phyloP scores from a whole-genome alignment of 1,140 invertebrate genomes.

The Oreohelix idahoensis region DNA sequence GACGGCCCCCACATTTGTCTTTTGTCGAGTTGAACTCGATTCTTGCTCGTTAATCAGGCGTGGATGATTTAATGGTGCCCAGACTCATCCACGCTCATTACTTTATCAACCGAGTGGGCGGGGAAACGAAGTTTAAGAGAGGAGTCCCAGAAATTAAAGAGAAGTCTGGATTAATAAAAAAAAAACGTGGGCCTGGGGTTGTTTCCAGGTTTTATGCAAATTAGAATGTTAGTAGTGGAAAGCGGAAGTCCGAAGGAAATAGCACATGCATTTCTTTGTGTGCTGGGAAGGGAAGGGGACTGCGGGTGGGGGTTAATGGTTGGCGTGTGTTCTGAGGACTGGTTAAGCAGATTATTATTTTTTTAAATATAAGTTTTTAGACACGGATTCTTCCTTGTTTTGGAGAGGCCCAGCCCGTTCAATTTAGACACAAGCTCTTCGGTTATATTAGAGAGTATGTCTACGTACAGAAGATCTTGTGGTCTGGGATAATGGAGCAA shows the following conservation, averaged over 20 bases:
- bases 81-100: not conserved
- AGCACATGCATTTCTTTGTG: not conserved
- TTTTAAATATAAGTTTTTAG: no score
- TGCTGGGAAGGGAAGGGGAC: not conserved
- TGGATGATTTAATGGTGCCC: not conserved
- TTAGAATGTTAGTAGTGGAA: not conserved
- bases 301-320: no score
- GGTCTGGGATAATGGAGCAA: no score
- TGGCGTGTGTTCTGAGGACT: no score
- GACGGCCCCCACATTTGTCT: not conserved
- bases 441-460: no score
- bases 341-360: no score
- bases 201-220: slow-evolving; percentile 2
- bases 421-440: no score
- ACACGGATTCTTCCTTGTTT: no score
- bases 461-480: no score
- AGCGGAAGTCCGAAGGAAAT: not conserved
- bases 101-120: not conserved
- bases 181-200: not conserved
- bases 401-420: no score
- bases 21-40: not conserved
- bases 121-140: not conserved
- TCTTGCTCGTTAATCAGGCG: not conserved
- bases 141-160: not conserved
- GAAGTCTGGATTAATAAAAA: not conserved